These are phyloP conservation scores for Pagetopsis macropterus DNA, from an alignment of 2,797 vertebrate genomes.

Conservation along the genomic window DNA sequence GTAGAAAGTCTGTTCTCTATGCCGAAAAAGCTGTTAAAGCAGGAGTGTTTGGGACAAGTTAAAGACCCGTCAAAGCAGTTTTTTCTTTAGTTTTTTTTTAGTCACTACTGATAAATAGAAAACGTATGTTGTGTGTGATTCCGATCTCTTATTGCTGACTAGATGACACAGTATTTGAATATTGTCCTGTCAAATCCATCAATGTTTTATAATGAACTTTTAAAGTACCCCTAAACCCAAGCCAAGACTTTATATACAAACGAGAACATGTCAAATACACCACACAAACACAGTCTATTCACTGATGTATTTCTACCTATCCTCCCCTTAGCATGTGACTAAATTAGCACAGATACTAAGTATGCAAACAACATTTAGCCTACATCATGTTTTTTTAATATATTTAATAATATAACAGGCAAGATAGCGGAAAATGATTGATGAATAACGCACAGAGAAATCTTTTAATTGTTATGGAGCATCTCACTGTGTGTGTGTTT, in stretches of 20 bases:
- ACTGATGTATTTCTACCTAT: background rate
- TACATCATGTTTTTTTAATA: background rate
- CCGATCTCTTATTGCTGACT: background rate
- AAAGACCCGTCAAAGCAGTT: background rate
- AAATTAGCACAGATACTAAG: background rate
- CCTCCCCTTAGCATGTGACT: background rate
- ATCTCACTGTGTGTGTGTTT: background rate
- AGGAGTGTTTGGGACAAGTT: background rate
- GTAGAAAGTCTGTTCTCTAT: background rate
- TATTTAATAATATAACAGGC: too few relatives aligned
- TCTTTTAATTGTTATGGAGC: background rate
- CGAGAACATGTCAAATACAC: background rate
- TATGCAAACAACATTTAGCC: background rate
- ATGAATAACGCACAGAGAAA: background rate
- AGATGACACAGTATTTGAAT: background rate
- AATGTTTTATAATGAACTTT: background rate
- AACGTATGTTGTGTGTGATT: background rate
- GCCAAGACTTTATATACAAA: background rate
- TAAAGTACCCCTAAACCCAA: background rate
- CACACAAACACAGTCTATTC: background rate
- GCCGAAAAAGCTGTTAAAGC: background rate
- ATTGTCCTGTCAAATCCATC: background rate
- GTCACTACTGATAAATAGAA: background rate
- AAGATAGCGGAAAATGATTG: background rate
- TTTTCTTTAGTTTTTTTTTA: background rate